Evolutionary conservation across 2,797 vertebrate genomes (phyloP).

Genomic region (Lates japonicus): DNA sequence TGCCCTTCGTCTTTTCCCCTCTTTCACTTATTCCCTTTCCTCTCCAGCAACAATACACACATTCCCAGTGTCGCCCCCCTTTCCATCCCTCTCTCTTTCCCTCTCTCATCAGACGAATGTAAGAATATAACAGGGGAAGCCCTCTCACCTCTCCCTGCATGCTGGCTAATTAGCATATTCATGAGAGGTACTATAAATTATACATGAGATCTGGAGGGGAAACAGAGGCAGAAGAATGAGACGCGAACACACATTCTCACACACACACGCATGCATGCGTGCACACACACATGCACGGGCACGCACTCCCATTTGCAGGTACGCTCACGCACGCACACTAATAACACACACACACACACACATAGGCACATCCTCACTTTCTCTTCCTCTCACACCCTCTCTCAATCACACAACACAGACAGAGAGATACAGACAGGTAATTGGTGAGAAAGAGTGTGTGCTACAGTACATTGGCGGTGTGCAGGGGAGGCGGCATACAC

Average conservation of each 20-base stretch:
- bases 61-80: slow-evolving; percentile 38
- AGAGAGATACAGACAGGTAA: slow-evolving; percentile 79
- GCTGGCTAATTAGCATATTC: slow-evolving; percentile 88
- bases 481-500: slow-evolving; percentile 60
- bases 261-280: slow-evolving; percentile 11
- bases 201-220: slow-evolving; percentile 89
- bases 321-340: slow-evolving; percentile 22
- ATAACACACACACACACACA: slow-evolving; percentile 25
- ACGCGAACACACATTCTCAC: slow-evolving; percentile 66
- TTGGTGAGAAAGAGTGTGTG: slow-evolving; percentile 82
- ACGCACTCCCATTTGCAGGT: slow-evolving; percentile 18
- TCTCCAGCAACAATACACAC: slow-evolving; percentile 54
- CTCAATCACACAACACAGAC: slow-evolving; percentile 80
- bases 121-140: slow-evolving; percentile 90
- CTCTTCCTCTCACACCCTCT: slow-evolving; percentile 65
- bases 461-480: slow-evolving; percentile 60
- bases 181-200: slow-evolving; percentile 87
- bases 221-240: slow-evolving; percentile 84
- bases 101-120: slow-evolving; percentile 84
- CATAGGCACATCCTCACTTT: slow-evolving; percentile 60
- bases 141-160: slow-evolving; percentile 89
- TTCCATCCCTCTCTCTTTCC: slow-evolving; percentile 38
- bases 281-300: slow-evolving; percentile 15
- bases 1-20: slow-evolving; percentile 62
- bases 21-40: slow-evolving; percentile 62